A percentile compares a stretch with the other conserved stretches of the same genome.
Evolutionary conservation across 1,140 invertebrate species (phyloP).

Genomic region (Oscheius sp.): DNA sequence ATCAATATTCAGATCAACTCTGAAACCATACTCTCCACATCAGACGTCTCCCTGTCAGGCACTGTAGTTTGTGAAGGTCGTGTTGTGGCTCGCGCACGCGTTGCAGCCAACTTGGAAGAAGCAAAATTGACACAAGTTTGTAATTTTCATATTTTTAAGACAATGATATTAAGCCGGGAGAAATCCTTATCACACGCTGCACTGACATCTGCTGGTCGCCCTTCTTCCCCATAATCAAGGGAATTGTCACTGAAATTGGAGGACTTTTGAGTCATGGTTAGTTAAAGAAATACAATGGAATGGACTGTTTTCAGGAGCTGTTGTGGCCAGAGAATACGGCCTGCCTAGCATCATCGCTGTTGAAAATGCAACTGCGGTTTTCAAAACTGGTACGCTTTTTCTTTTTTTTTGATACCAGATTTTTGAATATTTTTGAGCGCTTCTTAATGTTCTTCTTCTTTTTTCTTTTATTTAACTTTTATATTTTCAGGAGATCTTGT

Average conservation of each 20-base stretch:
- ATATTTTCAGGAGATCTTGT: constrained; percentile 30
- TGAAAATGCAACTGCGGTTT: constrained; percentile 36
- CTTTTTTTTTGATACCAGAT: too few relatives aligned
- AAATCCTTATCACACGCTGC: constrained; percentile 17
- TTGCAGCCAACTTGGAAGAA: constrained; percentile 66
- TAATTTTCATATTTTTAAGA: not conserved
- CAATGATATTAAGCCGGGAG: constrained; percentile 50
- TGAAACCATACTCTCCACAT: too few relatives aligned
- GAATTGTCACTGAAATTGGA: constrained; percentile 79
- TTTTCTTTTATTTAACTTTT: too few relatives aligned
- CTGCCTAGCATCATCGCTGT: constrained; percentile 42
- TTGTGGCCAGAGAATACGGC: constrained; percentile 70
- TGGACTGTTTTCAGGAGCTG: too few relatives aligned
- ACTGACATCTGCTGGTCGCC: constrained; percentile 70
- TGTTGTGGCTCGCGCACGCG: constrained; percentile 71
- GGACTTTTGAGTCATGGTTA: constrained; percentile 81
- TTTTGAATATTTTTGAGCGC: too few relatives aligned
- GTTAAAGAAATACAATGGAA: too few relatives aligned
- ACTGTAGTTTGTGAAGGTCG: constrained; percentile 73
- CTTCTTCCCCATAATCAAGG: constrained; percentile 77
- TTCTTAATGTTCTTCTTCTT: too few relatives aligned
- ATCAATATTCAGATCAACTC: too few relatives aligned
- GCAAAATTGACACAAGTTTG: constrained; percentile 59
- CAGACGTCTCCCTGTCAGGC: constrained; percentile 62
- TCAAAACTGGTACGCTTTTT: constrained; percentile 24